Conservation (phyloP, 2,888 invertebrate genomes). For the Caradrina kadenii region DNA sequence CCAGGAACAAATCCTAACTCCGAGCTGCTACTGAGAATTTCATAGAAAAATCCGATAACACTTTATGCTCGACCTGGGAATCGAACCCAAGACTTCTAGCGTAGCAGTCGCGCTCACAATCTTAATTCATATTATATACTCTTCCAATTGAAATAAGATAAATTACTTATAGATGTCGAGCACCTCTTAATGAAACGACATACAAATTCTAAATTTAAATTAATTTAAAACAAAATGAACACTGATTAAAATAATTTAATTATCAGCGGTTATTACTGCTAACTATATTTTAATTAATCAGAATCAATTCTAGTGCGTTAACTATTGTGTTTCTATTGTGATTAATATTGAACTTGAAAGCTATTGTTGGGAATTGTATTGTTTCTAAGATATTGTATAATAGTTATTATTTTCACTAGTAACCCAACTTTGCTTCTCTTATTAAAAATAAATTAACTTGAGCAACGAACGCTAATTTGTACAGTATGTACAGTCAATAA, state of each 20-base stretch:
- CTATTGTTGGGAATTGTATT: conserved; percentile 8
- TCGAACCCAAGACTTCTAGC: too few relatives aligned
- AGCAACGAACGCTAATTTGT: too few relatives aligned
- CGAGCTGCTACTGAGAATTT: too few relatives aligned
- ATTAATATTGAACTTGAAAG: background rate
- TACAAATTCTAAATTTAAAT: background rate
- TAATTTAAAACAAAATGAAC: background rate
- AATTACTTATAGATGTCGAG: too few relatives aligned
- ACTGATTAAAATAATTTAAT: background rate
- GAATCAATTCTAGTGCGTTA: background rate
- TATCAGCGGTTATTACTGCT: background rate
- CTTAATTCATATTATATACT: too few relatives aligned
- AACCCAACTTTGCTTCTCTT: background rate
- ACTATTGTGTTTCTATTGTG: conserved; percentile 13
- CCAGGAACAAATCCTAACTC: too few relatives aligned
- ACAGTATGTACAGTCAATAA: too few relatives aligned
- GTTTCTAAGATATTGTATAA: background rate
- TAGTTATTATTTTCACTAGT: background rate
- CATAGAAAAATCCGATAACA: too few relatives aligned
- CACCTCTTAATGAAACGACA: too few relatives aligned
- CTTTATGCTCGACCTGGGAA: too few relatives aligned
- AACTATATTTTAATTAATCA: background rate
- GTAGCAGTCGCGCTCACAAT: too few relatives aligned
- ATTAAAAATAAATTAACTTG: background rate
- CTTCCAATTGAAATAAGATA: too few relatives aligned